These are phyloP conservation scores for Xerus rutilus DNA, from an alignment of 2,797 vertebrate genomes.

Conservation along the genomic window DNA sequence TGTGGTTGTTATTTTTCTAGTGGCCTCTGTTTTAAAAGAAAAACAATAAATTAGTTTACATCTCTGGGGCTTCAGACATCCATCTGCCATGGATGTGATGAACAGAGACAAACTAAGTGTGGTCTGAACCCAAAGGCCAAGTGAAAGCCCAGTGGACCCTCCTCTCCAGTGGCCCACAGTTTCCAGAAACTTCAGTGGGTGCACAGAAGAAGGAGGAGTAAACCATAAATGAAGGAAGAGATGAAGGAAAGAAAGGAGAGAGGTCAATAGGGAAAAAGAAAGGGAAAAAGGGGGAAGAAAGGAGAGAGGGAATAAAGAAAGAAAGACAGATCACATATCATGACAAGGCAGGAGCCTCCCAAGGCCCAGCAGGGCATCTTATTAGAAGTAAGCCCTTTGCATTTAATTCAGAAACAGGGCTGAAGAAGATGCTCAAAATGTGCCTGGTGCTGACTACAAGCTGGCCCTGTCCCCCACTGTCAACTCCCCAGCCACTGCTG, in stretches of 20 bases:
- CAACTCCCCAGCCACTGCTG: neutral
- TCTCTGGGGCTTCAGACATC: neutral
- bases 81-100: neutral
- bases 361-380: neutral
- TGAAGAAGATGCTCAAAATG: neutral
- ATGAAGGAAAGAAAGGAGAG: neutral
- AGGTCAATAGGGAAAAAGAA: neutral
- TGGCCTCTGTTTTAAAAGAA: neutral
- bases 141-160: neutral
- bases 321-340: neutral
- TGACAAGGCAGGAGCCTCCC: neutral
- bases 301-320: neutral
- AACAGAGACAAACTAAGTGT: neutral
- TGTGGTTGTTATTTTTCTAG: neutral
- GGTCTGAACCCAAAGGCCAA: neutral
- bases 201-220: neutral
- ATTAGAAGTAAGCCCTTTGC: slow-evolving; percentile 64
- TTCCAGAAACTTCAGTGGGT: neutral
- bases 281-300: neutral
- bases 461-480: neutral
- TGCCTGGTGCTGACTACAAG: neutral
- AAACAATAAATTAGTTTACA: neutral
- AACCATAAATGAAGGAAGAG: neutral
- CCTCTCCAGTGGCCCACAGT: neutral
- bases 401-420: slow-evolving; percentile 47